Percentiles rank a stretch among this genome's conserved stretches.
These are phyloP conservation scores for Periparus ater DNA, from an alignment of 2,797 vertebrate species.

Conservation along the genomic window DNA sequence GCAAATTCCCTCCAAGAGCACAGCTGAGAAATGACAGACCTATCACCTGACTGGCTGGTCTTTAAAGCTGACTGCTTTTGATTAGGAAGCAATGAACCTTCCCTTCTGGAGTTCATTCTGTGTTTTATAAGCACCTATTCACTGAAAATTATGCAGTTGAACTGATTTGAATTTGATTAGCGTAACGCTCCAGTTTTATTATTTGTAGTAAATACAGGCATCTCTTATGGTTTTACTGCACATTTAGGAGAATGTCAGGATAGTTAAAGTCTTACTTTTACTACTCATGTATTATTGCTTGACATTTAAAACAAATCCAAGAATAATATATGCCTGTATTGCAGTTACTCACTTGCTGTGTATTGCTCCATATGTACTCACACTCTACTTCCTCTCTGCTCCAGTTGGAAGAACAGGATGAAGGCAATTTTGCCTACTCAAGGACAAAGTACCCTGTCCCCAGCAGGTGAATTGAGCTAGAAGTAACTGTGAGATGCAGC, in stretches of 20 bases:
- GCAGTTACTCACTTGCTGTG: neutral
- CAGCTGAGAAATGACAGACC: conserved; percentile 56
- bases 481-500: neutral
- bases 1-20: conserved; percentile 32
- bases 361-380: neutral
- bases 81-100: conserved; percentile 58
- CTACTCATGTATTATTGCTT: conserved; percentile 9
- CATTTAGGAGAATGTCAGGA: conserved; percentile 33
- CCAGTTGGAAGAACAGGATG: neutral
- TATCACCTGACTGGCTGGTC: conserved; percentile 47
- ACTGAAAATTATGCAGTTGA: conserved; percentile 39
- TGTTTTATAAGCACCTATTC: conserved; percentile 55
- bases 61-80: conserved; percentile 59
- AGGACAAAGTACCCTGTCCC: neutral
- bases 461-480: neutral
- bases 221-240: neutral
- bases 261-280: conserved; percentile 32
- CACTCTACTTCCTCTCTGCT: neutral
- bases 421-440: neutral
- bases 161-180: conserved; percentile 60
- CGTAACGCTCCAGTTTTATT: conserved; percentile 42
- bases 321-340: neutral
- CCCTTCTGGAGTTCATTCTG: conserved; percentile 51
- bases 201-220: conserved; percentile 47
- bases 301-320: neutral